Base-by-base conservation (phyloP, 1,140 invertebrate species). In the Drosophila pseudoananassae region DNA sequence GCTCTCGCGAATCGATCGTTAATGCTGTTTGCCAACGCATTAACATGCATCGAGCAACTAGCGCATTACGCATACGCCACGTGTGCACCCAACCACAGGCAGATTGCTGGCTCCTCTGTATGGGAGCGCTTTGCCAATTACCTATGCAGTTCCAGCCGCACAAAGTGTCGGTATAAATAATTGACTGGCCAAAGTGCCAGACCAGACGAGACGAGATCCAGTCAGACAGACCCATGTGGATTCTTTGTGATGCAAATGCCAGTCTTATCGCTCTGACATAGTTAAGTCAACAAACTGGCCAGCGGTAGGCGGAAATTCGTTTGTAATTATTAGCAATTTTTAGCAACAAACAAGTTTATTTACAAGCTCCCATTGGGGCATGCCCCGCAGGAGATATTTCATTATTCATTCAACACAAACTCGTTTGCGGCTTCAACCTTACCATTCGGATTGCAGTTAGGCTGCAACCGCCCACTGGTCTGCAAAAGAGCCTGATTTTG, bases 81-180 rank as follows among this genome's bases (percentile, higher is more conserved):
- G 81, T 87, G 68, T 66, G 51, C 55, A 31, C 43, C 47, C 12
- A 57, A 51, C 47, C 38, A 71, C 71, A 55, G 73, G 33, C 36
- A 50, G 36, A 58, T 17, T 54, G 27, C 57, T 14, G 38, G 38
- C 12, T 31, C 31, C 31, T 31, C 31, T 31, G 31, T 14, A 43
- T 43, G 14, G 40, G 5, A 43, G n/a, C 40, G 40, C 40, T 56
- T 50, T 15, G 53, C 77, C 82, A 85, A 85, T 87, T 85, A 85
- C 72, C 55, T 76, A 54, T 61, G 66, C 72, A 55, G 66, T 59
- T 74, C 70, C 63, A 66, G 58, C 58, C 73, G 57, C 77, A 87
- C 73, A 81, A 75, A 87, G 81, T 85, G 81, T 82, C 73, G 51
- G 81, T 74, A 75, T 87, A 81, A 81, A 85, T 87, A 87, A 85